Evolutionary conservation across 2,888 invertebrate species (phyloP).

Genomic region (Drosophila acutilabella): DNA sequence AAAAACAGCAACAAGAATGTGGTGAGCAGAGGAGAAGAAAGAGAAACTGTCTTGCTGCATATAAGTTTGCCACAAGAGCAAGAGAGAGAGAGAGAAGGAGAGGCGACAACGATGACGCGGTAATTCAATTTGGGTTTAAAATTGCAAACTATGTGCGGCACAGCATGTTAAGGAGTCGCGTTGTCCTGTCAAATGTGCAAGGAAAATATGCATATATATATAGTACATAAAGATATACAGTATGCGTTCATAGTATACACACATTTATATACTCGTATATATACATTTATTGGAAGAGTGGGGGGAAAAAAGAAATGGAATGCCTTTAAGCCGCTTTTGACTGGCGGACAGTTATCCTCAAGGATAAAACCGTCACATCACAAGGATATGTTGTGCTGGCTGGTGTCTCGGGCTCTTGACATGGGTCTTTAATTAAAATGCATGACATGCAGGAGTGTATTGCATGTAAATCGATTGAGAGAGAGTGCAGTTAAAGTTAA

Average conservation of each 20-base stretch:
- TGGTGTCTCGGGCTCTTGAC: constrained; percentile 20
- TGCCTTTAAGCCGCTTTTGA: constrained; percentile 22
- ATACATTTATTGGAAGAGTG: constrained; percentile 10
- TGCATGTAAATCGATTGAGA: constrained; percentile 69
- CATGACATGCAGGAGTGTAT: constrained; percentile 57
- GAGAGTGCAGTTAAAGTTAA: constrained; percentile 69
- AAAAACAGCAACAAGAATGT: background rate
- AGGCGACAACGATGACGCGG: constrained; percentile 33
- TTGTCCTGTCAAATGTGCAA: constrained; percentile 18
- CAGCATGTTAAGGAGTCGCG: constrained; percentile 46
- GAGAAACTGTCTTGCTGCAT: background rate
- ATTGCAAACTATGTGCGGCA: constrained; percentile 61
- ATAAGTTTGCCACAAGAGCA: constrained; percentile 13
- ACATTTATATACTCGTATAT: constrained; percentile 3
- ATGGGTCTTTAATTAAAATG: constrained; percentile 75
- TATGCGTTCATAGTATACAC: background rate
- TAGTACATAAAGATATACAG: constrained; percentile 5
- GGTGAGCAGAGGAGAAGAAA: background rate
- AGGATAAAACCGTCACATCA: constrained; percentile 2
- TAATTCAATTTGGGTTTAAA: constrained; percentile 76
- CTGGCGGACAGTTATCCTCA: constrained; percentile 19
- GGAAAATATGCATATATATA: constrained; percentile 1
- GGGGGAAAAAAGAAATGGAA: background rate
- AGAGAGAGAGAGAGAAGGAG: background rate
- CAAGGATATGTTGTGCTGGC: constrained; percentile 9